Conservation (phyloP, 30 jellyfish, hydroid and myxozoan genomes). For the Haliclystus octoradiatus region DNA sequence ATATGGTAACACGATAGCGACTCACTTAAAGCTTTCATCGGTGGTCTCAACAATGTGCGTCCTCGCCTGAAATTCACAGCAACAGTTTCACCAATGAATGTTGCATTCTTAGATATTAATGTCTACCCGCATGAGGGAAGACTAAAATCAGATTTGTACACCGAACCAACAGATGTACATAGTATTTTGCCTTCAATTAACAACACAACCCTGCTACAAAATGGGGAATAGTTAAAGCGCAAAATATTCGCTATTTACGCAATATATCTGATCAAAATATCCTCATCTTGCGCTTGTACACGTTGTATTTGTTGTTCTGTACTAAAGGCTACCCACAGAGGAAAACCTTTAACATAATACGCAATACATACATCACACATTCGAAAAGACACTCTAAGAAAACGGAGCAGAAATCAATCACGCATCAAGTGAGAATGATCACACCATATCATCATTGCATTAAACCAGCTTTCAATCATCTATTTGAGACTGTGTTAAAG, state of each 20-base stretch:
- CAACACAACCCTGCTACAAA: slow-evolving; percentile 6
- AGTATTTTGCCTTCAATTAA: slow-evolving; percentile 14
- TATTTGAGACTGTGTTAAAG: no score
- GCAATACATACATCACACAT: no score
- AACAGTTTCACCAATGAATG: slow-evolving; percentile 2
- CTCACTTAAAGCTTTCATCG: slow-evolving; percentile 9
- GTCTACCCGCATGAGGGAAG: slow-evolving; percentile 19
- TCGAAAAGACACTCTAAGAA: no score
- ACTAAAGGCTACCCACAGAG: not conserved
- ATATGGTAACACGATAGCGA: slow-evolving; percentile 6
- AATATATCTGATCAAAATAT: not conserved
- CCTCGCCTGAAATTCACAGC: slow-evolving; percentile 23
- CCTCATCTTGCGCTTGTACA: not conserved
- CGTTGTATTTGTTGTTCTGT: not conserved
- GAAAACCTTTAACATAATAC: no score
- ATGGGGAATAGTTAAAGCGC: not conserved
- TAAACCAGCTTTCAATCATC: not conserved
- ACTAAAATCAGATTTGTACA: slow-evolving; percentile 8
- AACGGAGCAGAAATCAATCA: no score
- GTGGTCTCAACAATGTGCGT: slow-evolving; percentile 16
- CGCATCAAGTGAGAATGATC: no score
- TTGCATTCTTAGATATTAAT: slow-evolving; percentile 23
- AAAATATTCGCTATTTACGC: not conserved
- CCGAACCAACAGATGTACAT: slow-evolving; percentile 19
- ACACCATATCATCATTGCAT: not conserved